Conservation (phyloP, 2,113 vertebrate species). For the Phocoena phocoena region DNA sequence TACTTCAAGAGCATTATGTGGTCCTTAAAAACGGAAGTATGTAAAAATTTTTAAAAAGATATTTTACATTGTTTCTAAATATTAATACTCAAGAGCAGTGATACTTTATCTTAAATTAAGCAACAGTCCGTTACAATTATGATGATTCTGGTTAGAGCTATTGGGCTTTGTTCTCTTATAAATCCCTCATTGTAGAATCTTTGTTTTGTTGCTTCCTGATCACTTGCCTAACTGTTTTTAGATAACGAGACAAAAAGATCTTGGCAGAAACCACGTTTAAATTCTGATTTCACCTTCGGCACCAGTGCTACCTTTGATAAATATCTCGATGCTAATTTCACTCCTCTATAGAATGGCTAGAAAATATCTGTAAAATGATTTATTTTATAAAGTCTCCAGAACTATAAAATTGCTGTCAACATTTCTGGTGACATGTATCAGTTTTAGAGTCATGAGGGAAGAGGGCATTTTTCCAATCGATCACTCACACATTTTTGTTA, state of each 20-base stretch:
- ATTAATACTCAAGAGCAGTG: background rate
- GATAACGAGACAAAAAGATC: constrained; percentile 1
- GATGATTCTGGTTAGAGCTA: background rate
- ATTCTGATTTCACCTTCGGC: background rate
- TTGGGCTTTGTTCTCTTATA: background rate
- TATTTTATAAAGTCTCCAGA: background rate
- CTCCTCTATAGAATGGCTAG: background rate
- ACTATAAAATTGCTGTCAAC: background rate
- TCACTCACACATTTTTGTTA: background rate
- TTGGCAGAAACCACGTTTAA: background rate
- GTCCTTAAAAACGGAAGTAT: background rate
- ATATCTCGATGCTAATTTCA: background rate
- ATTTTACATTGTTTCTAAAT: background rate
- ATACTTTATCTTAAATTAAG: constrained; percentile 5
- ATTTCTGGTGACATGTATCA: background rate
- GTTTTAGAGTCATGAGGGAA: background rate
- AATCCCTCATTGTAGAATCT: background rate
- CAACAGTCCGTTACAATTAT: background rate
- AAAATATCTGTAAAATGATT: background rate
- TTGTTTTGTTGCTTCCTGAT: background rate
- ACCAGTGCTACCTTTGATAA: background rate
- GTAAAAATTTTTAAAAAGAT: background rate
- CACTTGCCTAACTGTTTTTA: background rate
- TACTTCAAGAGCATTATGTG: background rate
- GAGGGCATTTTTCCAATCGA: background rate